These are phyloP conservation scores for Astatotilapia flaviijosephi DNA, from an alignment of 2,113 vertebrate species.

Conservation along the genomic window DNA sequence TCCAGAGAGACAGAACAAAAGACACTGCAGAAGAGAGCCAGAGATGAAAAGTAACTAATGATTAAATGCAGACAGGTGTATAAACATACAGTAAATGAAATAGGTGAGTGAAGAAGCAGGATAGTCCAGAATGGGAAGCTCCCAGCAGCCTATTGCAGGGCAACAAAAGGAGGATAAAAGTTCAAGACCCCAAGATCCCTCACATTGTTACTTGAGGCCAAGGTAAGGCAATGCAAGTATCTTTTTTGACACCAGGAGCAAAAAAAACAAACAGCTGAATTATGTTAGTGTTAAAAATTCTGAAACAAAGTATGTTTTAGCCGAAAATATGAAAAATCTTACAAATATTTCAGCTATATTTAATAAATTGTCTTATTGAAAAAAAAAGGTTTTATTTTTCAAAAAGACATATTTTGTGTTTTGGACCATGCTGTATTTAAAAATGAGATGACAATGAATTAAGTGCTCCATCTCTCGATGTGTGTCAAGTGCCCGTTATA, in stretches of 20 bases:
- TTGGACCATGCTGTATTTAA: neutral
- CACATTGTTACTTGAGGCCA: neutral
- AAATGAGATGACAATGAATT: neutral
- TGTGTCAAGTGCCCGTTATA: neutral
- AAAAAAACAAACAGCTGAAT: neutral
- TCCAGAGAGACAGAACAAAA: neutral
- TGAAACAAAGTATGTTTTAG: neutral
- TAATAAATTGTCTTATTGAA: neutral
- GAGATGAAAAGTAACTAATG: neutral
- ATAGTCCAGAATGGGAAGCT: neutral
- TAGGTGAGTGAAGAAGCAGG: neutral
- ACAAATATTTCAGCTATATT: neutral
- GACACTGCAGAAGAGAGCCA: neutral
- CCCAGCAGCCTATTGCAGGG: neutral
- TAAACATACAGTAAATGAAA: neutral
- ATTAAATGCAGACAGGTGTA: neutral
- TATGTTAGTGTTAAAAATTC: neutral
- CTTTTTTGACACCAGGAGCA: neutral
- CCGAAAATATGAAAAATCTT: fast-evolving
- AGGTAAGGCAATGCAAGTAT: neutral
- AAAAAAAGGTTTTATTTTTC: fast-evolving
- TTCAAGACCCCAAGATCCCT: neutral
- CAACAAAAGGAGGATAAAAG: neutral
- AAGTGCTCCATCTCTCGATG: neutral
- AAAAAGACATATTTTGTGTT: neutral